A percentile compares a stretch with the other conserved stretches of the same genome.
phyloP scores from a whole-genome alignment of 2,888 invertebrate species.

The Ectobius pallidus region DNA sequence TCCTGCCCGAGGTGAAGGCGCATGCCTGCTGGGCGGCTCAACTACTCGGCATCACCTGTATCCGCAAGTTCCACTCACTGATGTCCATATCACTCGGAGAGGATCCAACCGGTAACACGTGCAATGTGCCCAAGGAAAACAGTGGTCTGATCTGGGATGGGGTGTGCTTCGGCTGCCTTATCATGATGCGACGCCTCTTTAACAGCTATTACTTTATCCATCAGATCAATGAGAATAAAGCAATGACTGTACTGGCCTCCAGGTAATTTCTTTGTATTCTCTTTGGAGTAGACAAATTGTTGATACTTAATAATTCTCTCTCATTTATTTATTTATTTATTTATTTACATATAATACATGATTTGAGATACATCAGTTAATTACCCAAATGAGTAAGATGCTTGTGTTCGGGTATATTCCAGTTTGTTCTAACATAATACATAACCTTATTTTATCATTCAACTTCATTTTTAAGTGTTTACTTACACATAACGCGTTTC shows the following conservation, averaged over 20 bases:
- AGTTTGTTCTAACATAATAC: too few relatives aligned
- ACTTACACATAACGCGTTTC: too few relatives aligned
- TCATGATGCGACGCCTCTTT: constrained; percentile 91
- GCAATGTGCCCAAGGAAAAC: constrained; percentile 78
- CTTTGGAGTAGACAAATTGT: too few relatives aligned
- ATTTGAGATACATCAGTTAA: too few relatives aligned
- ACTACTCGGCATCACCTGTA: constrained; percentile 89
- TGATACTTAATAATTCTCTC: too few relatives aligned
- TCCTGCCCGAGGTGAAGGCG: constrained; percentile 62
- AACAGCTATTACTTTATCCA: constrained; percentile 97
- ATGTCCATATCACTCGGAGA: too few relatives aligned
- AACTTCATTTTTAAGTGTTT: too few relatives aligned
- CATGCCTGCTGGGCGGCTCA: constrained; percentile 74
- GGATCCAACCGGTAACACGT: constrained; percentile 51
- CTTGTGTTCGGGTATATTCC: too few relatives aligned
- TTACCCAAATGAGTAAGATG: too few relatives aligned
- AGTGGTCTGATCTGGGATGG: constrained; percentile 95
- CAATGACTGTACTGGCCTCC: constrained; percentile 92
- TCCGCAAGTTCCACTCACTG: constrained; percentile 66
- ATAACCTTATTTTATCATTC: too few relatives aligned
- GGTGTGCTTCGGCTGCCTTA: constrained; percentile 90
- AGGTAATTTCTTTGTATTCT: constrained; percentile 60
- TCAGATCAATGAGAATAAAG: constrained; percentile 93
- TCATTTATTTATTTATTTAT: too few relatives aligned
- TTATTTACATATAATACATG: too few relatives aligned